Evolutionary conservation across 2,113 vertebrate genomes (phyloP), one percentile per base, ranked within the genome.

Genomic region (Cyanistes caeruleus): DNA sequence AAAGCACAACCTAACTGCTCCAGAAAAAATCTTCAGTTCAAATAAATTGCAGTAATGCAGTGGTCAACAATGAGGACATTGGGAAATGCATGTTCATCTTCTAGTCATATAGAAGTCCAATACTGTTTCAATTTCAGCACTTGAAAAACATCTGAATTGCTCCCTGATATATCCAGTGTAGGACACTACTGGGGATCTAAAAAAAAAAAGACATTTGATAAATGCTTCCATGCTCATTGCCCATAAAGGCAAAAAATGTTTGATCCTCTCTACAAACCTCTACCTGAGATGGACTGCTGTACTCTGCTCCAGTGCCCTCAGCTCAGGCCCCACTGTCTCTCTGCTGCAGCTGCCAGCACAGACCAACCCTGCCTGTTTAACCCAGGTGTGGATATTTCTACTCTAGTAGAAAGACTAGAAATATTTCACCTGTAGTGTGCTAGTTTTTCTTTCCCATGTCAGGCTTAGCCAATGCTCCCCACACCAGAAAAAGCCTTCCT

Each of bases 121-220:
- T 20, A 51, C 12, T 59, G 8, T 89, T 90, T 73, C 68, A 55
- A 55, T 48, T 79, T 89, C 67, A 72, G n/a, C 0, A 0, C 49
- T 49, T 85, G 58, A 82, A 72, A 87, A 87, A 49, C 13, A n/a
- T 56, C 33, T 76, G 49, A 89, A 35, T 91, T 84, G 25, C n/a
- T 84, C 39, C 17, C 19, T 41, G 53, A 15, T 44, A 28, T 64
- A 53, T 48, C 49, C 27, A 53, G 35, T 31, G 22, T 1, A 0
- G 43, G 65, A 85, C 25, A 46, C 20, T 18, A 46, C 20, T 18
- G 37, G 25, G 73, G 51, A 25, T 62, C 13, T 53, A 4, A 68
- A 63, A 28, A 39, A 39, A 39, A 72, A 39, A 37, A 20, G 30
- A 30, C 7, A 6, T 60, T 25, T 46, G 25, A 48, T 25, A 46